Percentiles rank a stretch among this genome's conserved stretches.
phyloP scores from a whole-genome alignment of 2,797 vertebrate species.

The Schizopygopsis malacanthus region DNA sequence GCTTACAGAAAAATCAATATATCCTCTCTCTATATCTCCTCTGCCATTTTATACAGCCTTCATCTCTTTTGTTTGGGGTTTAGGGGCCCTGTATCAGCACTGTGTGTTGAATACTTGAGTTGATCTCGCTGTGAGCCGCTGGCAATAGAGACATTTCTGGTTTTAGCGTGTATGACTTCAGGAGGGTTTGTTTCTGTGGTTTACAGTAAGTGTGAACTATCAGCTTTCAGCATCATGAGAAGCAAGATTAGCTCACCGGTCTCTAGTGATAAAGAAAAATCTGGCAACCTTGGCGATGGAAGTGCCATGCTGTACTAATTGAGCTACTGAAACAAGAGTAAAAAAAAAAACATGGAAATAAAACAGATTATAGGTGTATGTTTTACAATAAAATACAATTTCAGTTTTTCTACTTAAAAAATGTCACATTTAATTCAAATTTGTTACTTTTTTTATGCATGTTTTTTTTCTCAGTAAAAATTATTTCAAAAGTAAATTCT shows the following conservation, averaged over 20 bases:
- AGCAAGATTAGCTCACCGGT: neutral
- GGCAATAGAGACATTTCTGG: constrained; percentile 9
- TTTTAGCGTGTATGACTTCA: neutral
- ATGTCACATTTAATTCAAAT: neutral
- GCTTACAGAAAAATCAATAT: constrained; percentile 57
- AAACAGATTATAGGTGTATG: neutral
- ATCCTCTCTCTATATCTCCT: constrained; percentile 34
- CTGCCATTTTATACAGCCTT: constrained; percentile 43
- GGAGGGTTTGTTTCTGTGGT: constrained; percentile 14
- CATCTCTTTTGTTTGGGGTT: constrained; percentile 48
- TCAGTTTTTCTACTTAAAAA: neutral
- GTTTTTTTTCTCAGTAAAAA: too few relatives aligned
- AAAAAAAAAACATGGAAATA: neutral
- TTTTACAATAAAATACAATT: neutral
- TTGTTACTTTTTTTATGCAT: neutral
- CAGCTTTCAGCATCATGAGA: neutral
- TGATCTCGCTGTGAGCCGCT: constrained; percentile 22
- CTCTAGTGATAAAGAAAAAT: neutral
- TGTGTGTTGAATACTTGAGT: constrained; percentile 45
- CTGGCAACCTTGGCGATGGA: neutral
- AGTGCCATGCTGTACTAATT: neutral
- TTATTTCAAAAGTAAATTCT: neutral
- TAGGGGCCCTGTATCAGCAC: constrained; percentile 25
- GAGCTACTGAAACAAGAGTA: neutral
- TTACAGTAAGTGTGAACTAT: neutral